Evolutionary conservation across 2,113 vertebrate genomes (phyloP).

Genomic region (Phainopepla nitens): DNA sequence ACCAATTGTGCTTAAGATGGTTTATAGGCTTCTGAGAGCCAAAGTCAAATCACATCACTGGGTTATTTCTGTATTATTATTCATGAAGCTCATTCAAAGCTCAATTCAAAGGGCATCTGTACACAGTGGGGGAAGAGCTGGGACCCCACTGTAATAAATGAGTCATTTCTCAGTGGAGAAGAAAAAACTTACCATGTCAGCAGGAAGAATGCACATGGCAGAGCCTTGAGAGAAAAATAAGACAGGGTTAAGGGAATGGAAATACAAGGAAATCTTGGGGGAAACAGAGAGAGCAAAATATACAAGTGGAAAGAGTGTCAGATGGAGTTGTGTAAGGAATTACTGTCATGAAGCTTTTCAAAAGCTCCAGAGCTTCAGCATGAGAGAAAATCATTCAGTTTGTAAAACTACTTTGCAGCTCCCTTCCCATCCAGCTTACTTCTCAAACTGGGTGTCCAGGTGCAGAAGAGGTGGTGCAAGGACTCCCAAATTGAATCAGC

Average conservation of each 20-base stretch:
- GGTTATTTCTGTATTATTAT: conserved; percentile 59
- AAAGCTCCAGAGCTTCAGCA: background rate
- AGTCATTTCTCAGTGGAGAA: conserved; percentile 60
- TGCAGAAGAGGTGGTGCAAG: background rate
- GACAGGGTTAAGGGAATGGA: background rate
- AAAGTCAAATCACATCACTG: conserved; percentile 36
- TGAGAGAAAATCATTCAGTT: background rate
- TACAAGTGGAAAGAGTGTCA: background rate
- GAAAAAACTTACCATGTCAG: conserved; percentile 39
- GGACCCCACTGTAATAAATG: conserved; percentile 62
- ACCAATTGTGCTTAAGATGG: conserved; percentile 46
- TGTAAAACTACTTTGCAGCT: background rate
- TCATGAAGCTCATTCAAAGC: conserved; percentile 58
- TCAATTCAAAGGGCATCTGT: conserved; percentile 35
- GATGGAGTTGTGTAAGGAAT: background rate
- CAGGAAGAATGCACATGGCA: conserved; percentile 12
- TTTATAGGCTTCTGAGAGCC: conserved; percentile 49
- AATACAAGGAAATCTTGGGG: background rate
- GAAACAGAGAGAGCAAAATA: background rate
- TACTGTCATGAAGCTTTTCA: background rate
- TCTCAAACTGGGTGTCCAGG: background rate
- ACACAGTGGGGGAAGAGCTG: conserved; percentile 43
- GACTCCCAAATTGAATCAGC: background rate
- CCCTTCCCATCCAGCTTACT: background rate
- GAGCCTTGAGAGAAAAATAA: conserved; percentile 8